Evolutionary conservation across 2,113 vertebrate genomes (phyloP).

Genomic region (Gambusia holbrooki): DNA sequence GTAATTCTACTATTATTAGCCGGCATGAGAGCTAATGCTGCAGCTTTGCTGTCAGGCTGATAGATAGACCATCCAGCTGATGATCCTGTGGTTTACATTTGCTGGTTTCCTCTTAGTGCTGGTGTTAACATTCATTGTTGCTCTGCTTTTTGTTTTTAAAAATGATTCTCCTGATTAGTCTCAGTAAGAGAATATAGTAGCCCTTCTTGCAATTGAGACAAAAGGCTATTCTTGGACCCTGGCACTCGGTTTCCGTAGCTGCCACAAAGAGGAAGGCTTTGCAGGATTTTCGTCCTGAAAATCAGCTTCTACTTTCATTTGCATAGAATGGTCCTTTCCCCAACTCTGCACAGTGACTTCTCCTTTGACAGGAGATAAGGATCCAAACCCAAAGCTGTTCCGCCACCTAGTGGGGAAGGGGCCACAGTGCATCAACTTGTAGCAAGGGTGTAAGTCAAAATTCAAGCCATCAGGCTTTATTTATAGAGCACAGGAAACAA

Average conservation of each 20-base stretch:
- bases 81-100: constrained; percentile 7
- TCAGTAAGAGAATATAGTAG: not conserved
- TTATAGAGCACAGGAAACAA: not conserved
- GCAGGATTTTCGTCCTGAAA: constrained; percentile 23
- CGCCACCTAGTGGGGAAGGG: constrained; percentile 61
- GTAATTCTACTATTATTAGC: constrained; percentile 69
- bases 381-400: constrained; percentile 25
- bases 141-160: not conserved
- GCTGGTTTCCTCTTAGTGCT: not conserved
- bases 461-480: not conserved
- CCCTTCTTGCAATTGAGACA: constrained; percentile 10
- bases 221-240: constrained; percentile 1
- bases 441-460: constrained; percentile 4
- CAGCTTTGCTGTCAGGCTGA: constrained; percentile 45
- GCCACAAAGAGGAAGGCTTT: constrained; percentile 24
- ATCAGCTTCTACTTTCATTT: constrained; percentile 54
- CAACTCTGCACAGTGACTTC: constrained; percentile 5
- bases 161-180: not conserved
- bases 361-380: not conserved
- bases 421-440: constrained; percentile 18
- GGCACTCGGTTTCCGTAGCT: not conserved
- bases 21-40: constrained; percentile 48
- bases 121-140: not conserved
- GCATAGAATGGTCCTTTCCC: constrained; percentile 50
- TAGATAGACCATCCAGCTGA: constrained; percentile 12